These are phyloP conservation scores for Crenichthys baileyi DNA, from an alignment of 2,797 vertebrate species.

Conservation along the genomic window DNA sequence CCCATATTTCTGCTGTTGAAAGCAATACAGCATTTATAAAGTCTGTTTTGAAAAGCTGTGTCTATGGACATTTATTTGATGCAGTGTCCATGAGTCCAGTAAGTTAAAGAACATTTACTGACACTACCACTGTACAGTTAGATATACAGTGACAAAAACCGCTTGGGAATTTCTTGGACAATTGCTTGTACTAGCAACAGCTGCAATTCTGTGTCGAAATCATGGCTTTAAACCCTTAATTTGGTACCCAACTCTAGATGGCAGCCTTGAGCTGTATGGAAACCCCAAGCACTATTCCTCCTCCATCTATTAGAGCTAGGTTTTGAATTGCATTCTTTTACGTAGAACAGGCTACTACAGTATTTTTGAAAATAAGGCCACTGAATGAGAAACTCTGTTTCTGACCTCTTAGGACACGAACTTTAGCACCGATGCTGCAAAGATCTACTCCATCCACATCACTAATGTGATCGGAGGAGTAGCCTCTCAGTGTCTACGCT, in stretches of 20 bases:
- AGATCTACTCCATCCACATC: constrained; percentile 91
- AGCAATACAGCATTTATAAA: not conserved
- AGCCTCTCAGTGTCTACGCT: constrained; percentile 89
- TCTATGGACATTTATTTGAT: not conserved
- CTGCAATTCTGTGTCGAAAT: constrained; percentile 3
- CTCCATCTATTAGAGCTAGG: accelerated
- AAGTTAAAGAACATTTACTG: not conserved
- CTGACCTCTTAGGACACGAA: constrained; percentile 79
- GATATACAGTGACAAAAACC: not conserved
- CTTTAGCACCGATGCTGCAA: constrained; percentile 87
- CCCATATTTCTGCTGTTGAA: not conserved
- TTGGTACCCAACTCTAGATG: constrained; percentile 38
- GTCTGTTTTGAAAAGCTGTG: not conserved
- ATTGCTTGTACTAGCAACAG: not conserved
- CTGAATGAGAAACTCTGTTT: not conserved
- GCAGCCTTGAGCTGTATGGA: constrained; percentile 45
- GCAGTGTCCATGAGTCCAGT: not conserved
- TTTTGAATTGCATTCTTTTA: not conserved
- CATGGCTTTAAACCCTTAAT: not conserved
- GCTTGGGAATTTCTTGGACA: not conserved
- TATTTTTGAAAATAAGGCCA: not conserved
- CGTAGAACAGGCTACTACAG: not conserved
- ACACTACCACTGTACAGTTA: not conserved
- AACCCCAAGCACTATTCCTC: not conserved
- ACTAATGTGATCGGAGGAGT: constrained; percentile 90